Evolutionary conservation across 2,888 invertebrate genomes (phyloP).

Genomic region (Orchestes rusci): DNA sequence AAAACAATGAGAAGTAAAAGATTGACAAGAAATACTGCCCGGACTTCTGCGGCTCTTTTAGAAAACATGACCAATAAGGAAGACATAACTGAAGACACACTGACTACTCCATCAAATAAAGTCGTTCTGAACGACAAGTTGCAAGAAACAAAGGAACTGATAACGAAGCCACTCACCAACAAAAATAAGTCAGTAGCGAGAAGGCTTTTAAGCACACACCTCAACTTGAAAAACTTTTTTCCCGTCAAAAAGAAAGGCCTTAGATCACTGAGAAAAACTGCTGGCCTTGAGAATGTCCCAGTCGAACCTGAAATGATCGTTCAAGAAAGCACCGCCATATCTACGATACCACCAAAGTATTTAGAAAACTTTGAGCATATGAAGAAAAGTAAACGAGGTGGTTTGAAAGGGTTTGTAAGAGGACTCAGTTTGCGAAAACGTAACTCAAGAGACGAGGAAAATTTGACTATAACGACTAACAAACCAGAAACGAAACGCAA

Average conservation of each 20-base stretch:
- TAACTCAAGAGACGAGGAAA: conserved; percentile 12
- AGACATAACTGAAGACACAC: background rate
- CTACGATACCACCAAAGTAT: no score
- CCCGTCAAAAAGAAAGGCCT: conserved; percentile 33
- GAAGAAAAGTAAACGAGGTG: conserved; percentile 22
- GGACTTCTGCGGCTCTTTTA: background rate
- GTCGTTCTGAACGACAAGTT: background rate
- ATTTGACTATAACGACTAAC: background rate
- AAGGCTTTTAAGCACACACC: conserved; percentile 28
- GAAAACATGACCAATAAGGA: background rate
- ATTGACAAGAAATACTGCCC: conserved; percentile 27
- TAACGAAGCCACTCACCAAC: background rate
- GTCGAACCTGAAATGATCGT: background rate
- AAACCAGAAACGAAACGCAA: background rate
- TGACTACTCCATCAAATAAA: no score
- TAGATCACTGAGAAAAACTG: conserved; percentile 14
- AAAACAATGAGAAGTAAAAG: conserved; percentile 29
- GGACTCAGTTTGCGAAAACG: conserved; percentile 27
- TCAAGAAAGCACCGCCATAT: no score
- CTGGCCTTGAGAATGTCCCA: conserved; percentile 3
- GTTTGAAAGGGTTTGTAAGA: conserved; percentile 27
- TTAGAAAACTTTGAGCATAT: conserved; percentile 12
- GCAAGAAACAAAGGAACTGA: conserved; percentile 2
- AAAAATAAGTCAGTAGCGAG: conserved; percentile 18
- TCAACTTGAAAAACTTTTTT: conserved; percentile 36